Percentiles rank a stretch among this genome's conserved stretches.
phyloP scores from a whole-genome alignment of 2,888 invertebrate genomes.

The Polydrusus pterygomalis region DNA sequence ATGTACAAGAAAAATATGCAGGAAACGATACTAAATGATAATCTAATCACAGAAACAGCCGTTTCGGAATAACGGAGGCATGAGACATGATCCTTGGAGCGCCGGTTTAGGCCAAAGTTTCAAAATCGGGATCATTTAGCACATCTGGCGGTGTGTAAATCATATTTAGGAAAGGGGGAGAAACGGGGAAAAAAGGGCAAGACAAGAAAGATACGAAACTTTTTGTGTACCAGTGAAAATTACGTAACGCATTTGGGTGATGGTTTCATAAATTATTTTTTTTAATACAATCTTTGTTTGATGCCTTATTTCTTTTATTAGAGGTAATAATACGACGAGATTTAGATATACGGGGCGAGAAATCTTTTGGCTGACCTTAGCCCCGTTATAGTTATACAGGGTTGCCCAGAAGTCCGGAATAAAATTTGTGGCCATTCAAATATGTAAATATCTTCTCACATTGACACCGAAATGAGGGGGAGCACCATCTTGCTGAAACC shows the following conservation, averaged over 20 bases:
- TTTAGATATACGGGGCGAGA: no score
- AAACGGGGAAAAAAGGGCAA: conserved; percentile 39
- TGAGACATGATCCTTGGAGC: conserved; percentile 40
- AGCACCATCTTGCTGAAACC: no score
- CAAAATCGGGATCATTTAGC: conserved; percentile 55
- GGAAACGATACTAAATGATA: conserved; percentile 52
- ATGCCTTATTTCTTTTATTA: no score
- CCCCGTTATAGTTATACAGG: no score
- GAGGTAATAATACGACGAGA: no score
- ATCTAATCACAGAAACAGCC: conserved; percentile 52
- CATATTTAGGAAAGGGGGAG: conserved; percentile 51
- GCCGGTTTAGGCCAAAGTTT: conserved; percentile 50
- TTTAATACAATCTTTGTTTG: no score
- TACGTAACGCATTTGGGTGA: conserved; percentile 31
- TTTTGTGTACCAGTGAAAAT: conserved; percentile 44
- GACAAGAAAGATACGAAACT: conserved; percentile 46
- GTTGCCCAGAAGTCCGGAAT: no score
- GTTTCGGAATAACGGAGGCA: conserved; percentile 44
- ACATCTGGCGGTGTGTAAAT: conserved; percentile 55
- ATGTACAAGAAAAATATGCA: conserved; percentile 42
- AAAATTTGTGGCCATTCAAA: no score
- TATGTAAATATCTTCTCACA: no score
- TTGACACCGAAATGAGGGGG: no score
- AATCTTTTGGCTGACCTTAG: no score
- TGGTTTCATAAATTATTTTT: conserved; percentile 24